phyloP scores from a whole-genome alignment of 2,113 vertebrate species.

The Bubo bubo region DNA sequence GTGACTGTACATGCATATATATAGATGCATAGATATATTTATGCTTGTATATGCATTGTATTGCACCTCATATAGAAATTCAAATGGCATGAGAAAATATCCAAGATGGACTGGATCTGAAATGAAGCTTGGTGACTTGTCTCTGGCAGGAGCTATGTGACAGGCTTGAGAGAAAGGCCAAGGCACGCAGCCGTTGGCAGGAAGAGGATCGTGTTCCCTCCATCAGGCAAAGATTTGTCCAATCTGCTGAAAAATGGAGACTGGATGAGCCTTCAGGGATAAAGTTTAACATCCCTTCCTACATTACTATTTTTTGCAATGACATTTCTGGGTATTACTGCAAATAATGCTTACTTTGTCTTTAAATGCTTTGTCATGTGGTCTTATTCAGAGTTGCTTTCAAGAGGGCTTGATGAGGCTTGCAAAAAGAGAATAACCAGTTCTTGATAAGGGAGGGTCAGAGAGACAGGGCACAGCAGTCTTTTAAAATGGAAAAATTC shows the following conservation, averaged over 20 bases:
- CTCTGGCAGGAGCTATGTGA: background rate
- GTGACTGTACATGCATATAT: background rate
- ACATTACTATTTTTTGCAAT: background rate
- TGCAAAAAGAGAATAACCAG: constrained; percentile 40
- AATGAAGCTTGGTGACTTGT: background rate
- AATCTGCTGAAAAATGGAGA: background rate
- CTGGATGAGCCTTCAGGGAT: background rate
- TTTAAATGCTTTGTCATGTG: constrained; percentile 7
- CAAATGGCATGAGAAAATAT: background rate
- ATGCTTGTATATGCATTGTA: background rate
- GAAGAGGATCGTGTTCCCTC: background rate
- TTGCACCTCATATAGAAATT: background rate
- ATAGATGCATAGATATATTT: background rate
- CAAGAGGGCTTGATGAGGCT: constrained; percentile 14
- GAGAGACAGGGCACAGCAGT: constrained; percentile 21
- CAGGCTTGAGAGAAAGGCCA: background rate
- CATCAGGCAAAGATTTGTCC: background rate
- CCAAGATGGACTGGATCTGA: background rate
- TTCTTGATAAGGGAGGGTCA: constrained; percentile 62
- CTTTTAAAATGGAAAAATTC: constrained; percentile 47
- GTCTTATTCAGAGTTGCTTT: constrained; percentile 1
- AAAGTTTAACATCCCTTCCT: background rate
- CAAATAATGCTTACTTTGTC: background rate
- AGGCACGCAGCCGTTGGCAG: fast-evolving
- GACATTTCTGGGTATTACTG: background rate